Evolutionary conservation across 2,797 vertebrate species (phyloP).

Genomic region (Choloepus didactylus): DNA sequence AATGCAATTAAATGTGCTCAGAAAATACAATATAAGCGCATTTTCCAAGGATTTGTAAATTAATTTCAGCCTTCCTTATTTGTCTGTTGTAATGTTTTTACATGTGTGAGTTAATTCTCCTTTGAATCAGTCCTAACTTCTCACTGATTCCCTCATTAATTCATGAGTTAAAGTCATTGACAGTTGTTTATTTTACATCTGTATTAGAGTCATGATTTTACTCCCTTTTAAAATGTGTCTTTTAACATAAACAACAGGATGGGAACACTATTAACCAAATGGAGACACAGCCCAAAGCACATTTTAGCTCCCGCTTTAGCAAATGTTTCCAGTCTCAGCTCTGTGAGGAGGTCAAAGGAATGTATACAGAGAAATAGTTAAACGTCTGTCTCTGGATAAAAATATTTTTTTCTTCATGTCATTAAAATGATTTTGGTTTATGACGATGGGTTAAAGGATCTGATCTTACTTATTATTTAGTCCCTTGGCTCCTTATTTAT

Average conservation of each 20-base stretch:
- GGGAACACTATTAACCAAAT: neutral
- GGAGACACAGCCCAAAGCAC: neutral
- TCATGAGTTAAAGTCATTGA: neutral
- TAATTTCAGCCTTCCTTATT: neutral
- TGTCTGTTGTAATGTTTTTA: neutral
- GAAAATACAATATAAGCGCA: neutral
- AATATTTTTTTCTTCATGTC: neutral
- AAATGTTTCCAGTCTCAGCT: neutral
- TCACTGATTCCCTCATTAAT: neutral
- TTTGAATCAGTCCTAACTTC: neutral
- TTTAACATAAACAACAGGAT: conserved; percentile 35
- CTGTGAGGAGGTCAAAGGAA: neutral
- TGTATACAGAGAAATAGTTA: neutral
- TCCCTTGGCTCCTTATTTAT: neutral
- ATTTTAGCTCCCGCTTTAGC: neutral
- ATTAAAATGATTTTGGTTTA: conserved; percentile 31
- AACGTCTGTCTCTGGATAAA: neutral
- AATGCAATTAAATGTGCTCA: neutral
- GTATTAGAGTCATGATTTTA: neutral
- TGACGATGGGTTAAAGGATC: neutral
- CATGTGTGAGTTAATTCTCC: neutral
- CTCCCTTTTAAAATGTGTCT: neutral
- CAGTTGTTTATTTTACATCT: neutral
- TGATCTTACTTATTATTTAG: neutral
- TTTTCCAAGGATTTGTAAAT: neutral